These are phyloP conservation scores for Atta cephalotes DNA, from an alignment of 1,140 invertebrate species.

Conservation along the genomic window DNA sequence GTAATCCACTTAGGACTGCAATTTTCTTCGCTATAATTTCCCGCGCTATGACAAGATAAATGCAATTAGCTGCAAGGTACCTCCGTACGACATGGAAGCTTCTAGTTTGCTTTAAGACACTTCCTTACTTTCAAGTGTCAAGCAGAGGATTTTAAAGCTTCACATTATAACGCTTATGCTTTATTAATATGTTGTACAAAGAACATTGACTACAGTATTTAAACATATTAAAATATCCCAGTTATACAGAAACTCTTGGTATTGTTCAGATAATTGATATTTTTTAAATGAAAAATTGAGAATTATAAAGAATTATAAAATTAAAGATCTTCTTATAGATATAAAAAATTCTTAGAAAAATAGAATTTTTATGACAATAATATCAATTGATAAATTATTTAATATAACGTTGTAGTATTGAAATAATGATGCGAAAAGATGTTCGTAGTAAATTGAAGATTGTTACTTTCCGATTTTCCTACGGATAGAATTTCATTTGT, in stretches of 20 bases:
- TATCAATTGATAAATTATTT: constrained; percentile 29
- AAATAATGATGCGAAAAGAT: constrained; percentile 1
- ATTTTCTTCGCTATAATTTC: constrained; percentile 65
- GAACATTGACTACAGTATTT: neutral
- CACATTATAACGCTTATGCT: constrained; percentile 31
- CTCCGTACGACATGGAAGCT: constrained; percentile 48
- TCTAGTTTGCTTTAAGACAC: constrained; percentile 36
- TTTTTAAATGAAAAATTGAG: constrained; percentile 9
- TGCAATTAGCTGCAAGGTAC: constrained; percentile 56
- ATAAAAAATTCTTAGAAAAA: neutral
- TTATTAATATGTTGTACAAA: constrained; percentile 30
- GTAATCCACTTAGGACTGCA: constrained; percentile 60
- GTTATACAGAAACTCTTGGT: neutral
- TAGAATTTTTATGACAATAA: neutral
- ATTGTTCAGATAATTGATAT: neutral
- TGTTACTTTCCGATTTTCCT: constrained; percentile 5
- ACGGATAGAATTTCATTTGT: neutral
- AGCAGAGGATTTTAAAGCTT: constrained; percentile 46
- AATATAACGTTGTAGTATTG: neutral
- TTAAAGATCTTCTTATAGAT: neutral
- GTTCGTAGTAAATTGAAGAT: constrained; percentile 14
- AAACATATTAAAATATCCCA: neutral
- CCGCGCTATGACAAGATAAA: constrained; percentile 62
- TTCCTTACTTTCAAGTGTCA: constrained; percentile 49
- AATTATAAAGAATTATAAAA: neutral